Base-by-base conservation (phyloP, 1,140 invertebrate genomes). In the Anoplophora glabripennis region DNA sequence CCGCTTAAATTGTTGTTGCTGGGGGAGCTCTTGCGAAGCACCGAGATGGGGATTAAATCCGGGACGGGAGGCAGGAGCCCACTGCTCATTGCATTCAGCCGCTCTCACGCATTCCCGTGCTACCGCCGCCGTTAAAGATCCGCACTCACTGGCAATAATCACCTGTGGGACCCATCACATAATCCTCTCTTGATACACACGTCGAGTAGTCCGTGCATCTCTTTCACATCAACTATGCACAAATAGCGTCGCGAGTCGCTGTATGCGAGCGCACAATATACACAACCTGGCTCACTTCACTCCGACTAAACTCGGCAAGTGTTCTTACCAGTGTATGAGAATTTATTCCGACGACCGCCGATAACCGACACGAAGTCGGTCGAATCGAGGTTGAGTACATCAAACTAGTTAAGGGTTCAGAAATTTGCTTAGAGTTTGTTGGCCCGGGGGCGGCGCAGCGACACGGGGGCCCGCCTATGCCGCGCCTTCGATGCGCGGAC, bases 31-130 rank as follows among this genome's bases (percentile, higher is more conserved):
- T 72, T 73, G 33, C 65, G 65, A 51, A 75, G 66, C 58, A 59
- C 72, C 53, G 72, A 64, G 42, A 76, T 74, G 45, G 73, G 75
- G 51, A 76, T 75, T 41, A 75, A 62, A 59, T 68, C 75, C 67
- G 75, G 73, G 55, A 75, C 67, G 64, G 75, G 75, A 52, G 73
- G 73, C 68, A 72, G 61, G 54, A 62, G 58, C 65, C 71, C 70
- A 66, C 66, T 64, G 67, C 67, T 72, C 68, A 73, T 72, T 60
- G 63, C 62, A 70, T 53, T 66, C 61, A 63, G 17, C 63, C 60
- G 38, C 64, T 56, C 34, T 21, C 49, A 37, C 56, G 44, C 51
- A 53, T 55, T 55, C 46, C 61, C 9, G 21, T 28, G 21, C 36
- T 55, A 47, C 54, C 28, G 38, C 48, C 38, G 11, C 36, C 44